Conservation (phyloP, 2,888 invertebrate genomes). For the Eupithecia vulgata region DNA sequence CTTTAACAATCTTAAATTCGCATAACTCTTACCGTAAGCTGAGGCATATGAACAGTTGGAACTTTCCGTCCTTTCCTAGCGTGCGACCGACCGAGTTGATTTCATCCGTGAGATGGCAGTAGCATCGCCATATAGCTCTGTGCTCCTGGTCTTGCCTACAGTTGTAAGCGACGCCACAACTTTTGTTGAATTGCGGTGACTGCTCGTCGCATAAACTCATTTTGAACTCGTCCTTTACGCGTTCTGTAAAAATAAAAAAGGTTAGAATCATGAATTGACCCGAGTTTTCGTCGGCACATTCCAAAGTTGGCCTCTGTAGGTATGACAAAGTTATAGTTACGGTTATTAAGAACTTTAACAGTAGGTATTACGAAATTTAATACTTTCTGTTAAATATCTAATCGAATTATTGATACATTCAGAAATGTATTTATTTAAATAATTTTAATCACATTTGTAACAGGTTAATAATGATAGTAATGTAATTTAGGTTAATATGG, state of each 20-base stretch:
- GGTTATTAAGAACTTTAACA: too few species aligned
- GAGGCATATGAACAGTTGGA: constrained; percentile 97
- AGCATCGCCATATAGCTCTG: constrained; percentile 92
- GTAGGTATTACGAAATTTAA: too few species aligned
- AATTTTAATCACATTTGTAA: too few species aligned
- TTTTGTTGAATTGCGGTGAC: constrained; percentile 56
- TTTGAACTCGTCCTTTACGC: constrained; percentile 92
- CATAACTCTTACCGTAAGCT: constrained; percentile 89
- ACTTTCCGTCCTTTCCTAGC: constrained; percentile 99
- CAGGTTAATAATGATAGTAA: too few species aligned
- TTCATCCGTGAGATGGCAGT: constrained; percentile 94
- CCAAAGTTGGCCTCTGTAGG: neutral
- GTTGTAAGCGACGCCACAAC: constrained; percentile 73
- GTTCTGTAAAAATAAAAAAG: constrained; percentile 81
- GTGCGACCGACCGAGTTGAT: constrained; percentile 91
- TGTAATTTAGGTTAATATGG: too few species aligned
- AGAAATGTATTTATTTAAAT: too few species aligned
- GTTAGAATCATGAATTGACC: constrained; percentile 1
- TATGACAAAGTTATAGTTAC: too few species aligned
- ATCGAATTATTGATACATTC: too few species aligned
- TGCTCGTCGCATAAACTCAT: constrained; percentile 87
- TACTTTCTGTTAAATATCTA: too few species aligned
- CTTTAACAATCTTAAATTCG: neutral
- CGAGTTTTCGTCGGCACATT: neutral
- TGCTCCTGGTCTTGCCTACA: constrained; percentile 82